Percentiles rank a stretch among this genome's conserved stretches.
Evolutionary conservation across 2,113 vertebrate species (phyloP).

Genomic region (Paracanthobrama guichenoti): DNA sequence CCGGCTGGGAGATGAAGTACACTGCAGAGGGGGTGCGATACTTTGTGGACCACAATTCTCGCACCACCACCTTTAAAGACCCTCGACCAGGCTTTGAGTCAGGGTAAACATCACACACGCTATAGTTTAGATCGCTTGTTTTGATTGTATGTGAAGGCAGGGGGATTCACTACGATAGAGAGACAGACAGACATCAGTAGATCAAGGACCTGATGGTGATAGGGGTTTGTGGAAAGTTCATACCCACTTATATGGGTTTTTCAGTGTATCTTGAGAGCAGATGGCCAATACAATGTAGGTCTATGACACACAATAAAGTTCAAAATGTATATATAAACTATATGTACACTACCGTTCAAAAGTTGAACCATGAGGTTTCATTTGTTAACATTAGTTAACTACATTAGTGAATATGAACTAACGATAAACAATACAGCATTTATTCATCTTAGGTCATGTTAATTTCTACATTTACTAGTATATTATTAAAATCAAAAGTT

Average conservation of each 20-base stretch:
- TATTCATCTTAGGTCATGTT: too few species aligned
- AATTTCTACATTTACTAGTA: too few species aligned
- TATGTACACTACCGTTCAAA: not conserved
- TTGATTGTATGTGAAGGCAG: not conserved
- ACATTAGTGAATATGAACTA: too few species aligned
- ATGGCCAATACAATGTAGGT: not conserved
- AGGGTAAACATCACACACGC: slow-evolving; percentile 78
- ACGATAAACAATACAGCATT: too few species aligned
- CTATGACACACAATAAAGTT: not conserved
- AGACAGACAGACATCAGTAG: slow-evolving; percentile 37
- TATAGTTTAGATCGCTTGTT: not conserved
- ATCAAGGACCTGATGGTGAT: not conserved
- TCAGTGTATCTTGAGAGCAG: not conserved
- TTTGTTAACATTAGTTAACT: too few species aligned
- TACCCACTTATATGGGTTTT: not conserved
- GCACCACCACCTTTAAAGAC: slow-evolving; percentile 98
- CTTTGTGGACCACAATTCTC: slow-evolving; percentile 98
- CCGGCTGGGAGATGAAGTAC: slow-evolving; percentile 99
- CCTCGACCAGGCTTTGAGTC: slow-evolving; percentile 95
- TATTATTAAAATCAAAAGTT: too few species aligned
- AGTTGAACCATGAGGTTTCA: too few species aligned
- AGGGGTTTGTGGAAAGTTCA: not conserved
- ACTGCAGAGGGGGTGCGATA: slow-evolving; percentile 95
- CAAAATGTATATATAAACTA: not conserved
- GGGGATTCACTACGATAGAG: slow-evolving; percentile 1